Base-by-base conservation (phyloP, 2,888 invertebrate species). In the Disparrhopalites patrizii region DNA sequence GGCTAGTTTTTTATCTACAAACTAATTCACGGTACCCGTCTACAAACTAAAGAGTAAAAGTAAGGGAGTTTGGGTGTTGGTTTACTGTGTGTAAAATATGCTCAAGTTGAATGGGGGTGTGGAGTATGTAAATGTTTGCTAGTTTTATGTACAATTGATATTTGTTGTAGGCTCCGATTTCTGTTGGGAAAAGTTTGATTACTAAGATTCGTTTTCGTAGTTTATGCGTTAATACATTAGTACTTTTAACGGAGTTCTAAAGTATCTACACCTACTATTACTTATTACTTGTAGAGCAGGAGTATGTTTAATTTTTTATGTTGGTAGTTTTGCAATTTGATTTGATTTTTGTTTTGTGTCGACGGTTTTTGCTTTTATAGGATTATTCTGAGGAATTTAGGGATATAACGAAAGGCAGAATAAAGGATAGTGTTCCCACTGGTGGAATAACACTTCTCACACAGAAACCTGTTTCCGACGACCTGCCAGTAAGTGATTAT, bases 371-470 rank as follows among this genome's bases (percentile, higher is more conserved):
- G 36, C 60, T 67, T 65, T 64, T 75, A 36, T 85, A 94, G 94
- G 94, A 94, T 83, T 94, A 94, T 84, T 92, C 91, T 76, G 94
- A 95, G 84, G 94, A 94, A 83, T 94, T 95, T 84, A 87, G 94
- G 79, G 94, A 94, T 84, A 95, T 95, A 83, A 90, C 92, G 80
- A 93, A 93, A 83, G 91, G 91, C 84, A 90, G 90, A 62, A 71
- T 71, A 77, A 93, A 92, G 86, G 93, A 92, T 82, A 89, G 91
- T 77, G 85, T 92, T 76, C 91, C 93, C 77, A 90, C 92, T 77
- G 93, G 93, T 76, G 89, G 89, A 81, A 94, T 95, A 82, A 93
- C 92, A 77, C 86, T 95, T 80, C 92, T 95, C 83, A 93, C 94
- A 85, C 94, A 94, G 82, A 87, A 93, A 77, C 91, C 92, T 73